Evolutionary conservation across 2,797 vertebrate genomes (phyloP).

Genomic region (Tarsius wallacei): DNA sequence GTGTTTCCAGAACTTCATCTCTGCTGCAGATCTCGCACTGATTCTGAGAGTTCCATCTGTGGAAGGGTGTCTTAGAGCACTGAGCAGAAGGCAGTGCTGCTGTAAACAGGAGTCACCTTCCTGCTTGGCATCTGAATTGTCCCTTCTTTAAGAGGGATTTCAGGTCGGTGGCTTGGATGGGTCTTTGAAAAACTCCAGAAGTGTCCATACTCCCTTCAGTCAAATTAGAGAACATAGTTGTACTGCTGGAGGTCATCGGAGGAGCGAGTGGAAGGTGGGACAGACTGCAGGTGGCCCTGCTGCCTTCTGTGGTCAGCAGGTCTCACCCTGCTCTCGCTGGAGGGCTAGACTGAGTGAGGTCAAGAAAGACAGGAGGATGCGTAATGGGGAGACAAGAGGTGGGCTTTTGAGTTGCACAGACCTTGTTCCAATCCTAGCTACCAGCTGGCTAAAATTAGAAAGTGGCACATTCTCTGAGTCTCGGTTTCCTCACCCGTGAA

Average conservation of each 20-base stretch:
- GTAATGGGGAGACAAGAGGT: accelerated
- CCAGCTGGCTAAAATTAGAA: neutral
- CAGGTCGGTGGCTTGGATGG: neutral
- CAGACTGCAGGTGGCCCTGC: neutral
- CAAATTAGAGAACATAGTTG: neutral
- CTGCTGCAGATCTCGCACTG: neutral
- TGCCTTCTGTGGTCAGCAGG: accelerated
- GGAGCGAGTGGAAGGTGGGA: accelerated
- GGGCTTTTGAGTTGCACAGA: neutral
- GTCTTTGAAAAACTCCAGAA: neutral
- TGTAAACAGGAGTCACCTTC: neutral
- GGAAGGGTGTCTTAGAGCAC: neutral
- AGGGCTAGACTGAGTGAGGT: neutral
- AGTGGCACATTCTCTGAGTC: neutral
- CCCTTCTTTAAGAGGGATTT: neutral
- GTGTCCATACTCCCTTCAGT: neutral
- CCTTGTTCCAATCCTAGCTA: neutral
- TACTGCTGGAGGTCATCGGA: neutral
- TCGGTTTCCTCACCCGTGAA: neutral
- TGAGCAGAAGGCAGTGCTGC: neutral
- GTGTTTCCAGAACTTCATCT: neutral
- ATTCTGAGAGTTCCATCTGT: neutral
- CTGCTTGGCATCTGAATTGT: neutral
- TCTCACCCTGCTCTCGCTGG: neutral
- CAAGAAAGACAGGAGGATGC: neutral